phyloP scores from a whole-genome alignment of 2,797 vertebrate species.

The Garrulus glandarius region DNA sequence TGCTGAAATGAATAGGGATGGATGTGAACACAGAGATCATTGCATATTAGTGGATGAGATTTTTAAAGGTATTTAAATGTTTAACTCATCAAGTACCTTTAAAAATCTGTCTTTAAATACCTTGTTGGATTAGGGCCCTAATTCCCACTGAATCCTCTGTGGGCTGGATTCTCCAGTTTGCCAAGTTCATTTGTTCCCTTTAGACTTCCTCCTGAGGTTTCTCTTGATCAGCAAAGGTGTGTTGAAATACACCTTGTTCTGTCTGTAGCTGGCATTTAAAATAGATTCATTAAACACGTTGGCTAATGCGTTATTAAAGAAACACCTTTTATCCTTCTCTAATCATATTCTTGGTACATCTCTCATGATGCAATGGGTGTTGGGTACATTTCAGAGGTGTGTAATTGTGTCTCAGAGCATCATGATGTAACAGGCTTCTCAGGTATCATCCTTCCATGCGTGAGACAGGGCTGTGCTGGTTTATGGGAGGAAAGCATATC shows the following conservation, averaged over 20 bases:
- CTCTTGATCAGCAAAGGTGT: slow-evolving; percentile 38
- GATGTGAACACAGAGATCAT: background rate
- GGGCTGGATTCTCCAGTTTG: slow-evolving; percentile 30
- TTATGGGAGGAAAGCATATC: background rate
- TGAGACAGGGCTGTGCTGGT: background rate
- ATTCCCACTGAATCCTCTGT: background rate
- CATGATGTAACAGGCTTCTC: slow-evolving; percentile 40
- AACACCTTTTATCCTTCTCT: slow-evolving; percentile 51
- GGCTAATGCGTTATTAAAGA: slow-evolving; percentile 51
- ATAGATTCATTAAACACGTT: slow-evolving; percentile 7
- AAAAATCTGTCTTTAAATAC: slow-evolving; percentile 25
- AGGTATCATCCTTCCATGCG: background rate
- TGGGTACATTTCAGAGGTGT: slow-evolving; percentile 29
- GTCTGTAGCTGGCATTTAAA: slow-evolving; percentile 25
- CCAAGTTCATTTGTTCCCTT: slow-evolving; percentile 37
- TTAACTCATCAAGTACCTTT: slow-evolving; percentile 2
- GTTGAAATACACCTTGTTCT: slow-evolving; percentile 29
- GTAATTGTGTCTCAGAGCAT: slow-evolving; percentile 2
- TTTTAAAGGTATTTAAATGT: slow-evolving; percentile 20
- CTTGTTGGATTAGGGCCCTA: background rate
- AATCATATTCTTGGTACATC: slow-evolving; percentile 44
- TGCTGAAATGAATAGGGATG: background rate
- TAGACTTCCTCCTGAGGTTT: slow-evolving; percentile 29
- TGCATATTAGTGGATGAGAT: background rate
- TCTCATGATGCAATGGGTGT: slow-evolving; percentile 32